Conservation (phyloP, 2,797 vertebrate genomes). For the Triplophysa yarkandensis region DNA sequence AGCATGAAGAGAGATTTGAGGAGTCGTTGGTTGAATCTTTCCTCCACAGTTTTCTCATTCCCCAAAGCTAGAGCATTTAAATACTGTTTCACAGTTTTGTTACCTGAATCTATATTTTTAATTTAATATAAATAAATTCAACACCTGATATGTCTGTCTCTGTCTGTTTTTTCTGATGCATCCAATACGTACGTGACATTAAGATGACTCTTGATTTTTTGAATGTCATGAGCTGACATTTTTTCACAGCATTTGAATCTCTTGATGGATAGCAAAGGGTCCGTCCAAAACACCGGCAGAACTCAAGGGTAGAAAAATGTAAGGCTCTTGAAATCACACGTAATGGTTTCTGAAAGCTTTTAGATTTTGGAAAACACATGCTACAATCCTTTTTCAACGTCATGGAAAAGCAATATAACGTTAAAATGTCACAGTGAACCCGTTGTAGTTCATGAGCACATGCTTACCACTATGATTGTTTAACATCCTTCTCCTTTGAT, state of each 20-base stretch:
- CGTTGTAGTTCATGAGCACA: neutral
- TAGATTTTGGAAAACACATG: constrained; percentile 9
- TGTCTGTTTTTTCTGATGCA: constrained; percentile 7
- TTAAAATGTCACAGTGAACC: constrained; percentile 22
- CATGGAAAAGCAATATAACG: neutral
- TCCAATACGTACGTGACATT: constrained; percentile 37
- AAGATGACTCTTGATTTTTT: constrained; percentile 22
- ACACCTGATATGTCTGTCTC: constrained; percentile 68
- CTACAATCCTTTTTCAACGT: constrained; percentile 9
- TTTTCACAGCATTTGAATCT: constrained; percentile 24
- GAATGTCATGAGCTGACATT: constrained; percentile 32
- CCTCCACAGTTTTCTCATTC: constrained; percentile 51
- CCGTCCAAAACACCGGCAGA: neutral
- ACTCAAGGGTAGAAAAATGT: neutral
- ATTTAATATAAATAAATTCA: constrained; percentile 99
- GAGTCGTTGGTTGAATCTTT: constrained; percentile 29
- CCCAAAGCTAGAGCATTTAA: constrained; percentile 87
- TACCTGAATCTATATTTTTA: constrained; percentile 99
- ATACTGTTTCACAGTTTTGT: constrained; percentile 95
- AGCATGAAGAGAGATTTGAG: constrained; percentile 27
- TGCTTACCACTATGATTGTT: neutral
- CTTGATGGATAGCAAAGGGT: constrained; percentile 17
- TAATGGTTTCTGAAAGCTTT: constrained; percentile 26
- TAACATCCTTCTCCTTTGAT: neutral
- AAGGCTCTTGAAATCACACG: constrained; percentile 21